Evolutionary conservation across 2,888 invertebrate species (phyloP).

Genomic region (Rosalia funebris): DNA sequence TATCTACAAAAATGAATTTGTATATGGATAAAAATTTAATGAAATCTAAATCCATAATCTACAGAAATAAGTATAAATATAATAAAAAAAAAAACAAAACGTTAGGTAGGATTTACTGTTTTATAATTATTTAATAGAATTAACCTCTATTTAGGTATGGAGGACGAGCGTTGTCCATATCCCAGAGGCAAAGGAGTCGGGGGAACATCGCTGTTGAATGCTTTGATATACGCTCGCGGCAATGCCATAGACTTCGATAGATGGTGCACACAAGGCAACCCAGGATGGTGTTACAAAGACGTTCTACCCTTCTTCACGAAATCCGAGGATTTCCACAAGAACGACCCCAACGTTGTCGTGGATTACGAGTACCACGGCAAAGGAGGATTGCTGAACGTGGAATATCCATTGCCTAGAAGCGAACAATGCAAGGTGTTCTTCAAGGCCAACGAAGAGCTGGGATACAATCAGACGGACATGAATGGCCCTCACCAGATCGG

Average conservation of each 20-base stretch:
- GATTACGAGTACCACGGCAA: slow-evolving; percentile 32
- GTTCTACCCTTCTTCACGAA: slow-evolving; percentile 65
- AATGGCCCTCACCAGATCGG: slow-evolving; percentile 72
- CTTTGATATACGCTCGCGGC: slow-evolving; percentile 66
- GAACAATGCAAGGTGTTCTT: slow-evolving; percentile 34
- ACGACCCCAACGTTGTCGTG: slow-evolving; percentile 30
- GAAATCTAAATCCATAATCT: too few species aligned
- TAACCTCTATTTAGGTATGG: too few species aligned
- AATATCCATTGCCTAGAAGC: slow-evolving; percentile 34
- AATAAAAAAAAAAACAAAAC: too few species aligned
- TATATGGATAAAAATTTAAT: too few species aligned
- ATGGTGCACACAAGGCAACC: slow-evolving; percentile 61
- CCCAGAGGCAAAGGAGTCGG: slow-evolving; percentile 66
- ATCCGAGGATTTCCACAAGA: slow-evolving; percentile 41
- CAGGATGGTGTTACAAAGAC: slow-evolving; percentile 68
- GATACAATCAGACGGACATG: slow-evolving; percentile 75
- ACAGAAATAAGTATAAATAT: too few species aligned
- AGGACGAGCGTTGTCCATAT: slow-evolving; percentile 53
- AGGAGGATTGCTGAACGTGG: slow-evolving; percentile 35
- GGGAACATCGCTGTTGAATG: slow-evolving; percentile 64
- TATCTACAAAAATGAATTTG: too few species aligned
- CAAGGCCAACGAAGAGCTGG: slow-evolving; percentile 66
- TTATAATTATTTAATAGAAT: too few species aligned
- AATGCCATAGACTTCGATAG: slow-evolving; percentile 62
- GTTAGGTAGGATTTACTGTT: too few species aligned